phyloP scores from a whole-genome alignment of 2,113 vertebrate genomes.

The Pimephales promelas region DNA sequence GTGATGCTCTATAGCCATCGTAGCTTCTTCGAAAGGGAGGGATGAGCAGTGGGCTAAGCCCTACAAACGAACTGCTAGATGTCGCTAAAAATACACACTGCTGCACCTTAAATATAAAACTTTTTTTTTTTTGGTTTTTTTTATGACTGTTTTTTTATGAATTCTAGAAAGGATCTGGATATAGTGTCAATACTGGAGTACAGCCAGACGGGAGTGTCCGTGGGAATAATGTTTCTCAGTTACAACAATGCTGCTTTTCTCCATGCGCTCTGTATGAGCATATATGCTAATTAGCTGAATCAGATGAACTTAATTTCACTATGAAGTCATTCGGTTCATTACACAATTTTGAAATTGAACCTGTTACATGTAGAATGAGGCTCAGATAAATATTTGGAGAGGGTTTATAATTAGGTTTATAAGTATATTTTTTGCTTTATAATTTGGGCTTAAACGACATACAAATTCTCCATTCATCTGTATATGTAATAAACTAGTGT shows the following conservation, averaged over 20 bases:
- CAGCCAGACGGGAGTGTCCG: neutral
- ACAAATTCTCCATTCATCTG: neutral
- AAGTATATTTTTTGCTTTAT: too few species aligned
- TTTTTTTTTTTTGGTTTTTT: too few species aligned
- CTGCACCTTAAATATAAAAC: too few species aligned
- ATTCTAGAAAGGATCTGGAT: too few species aligned
- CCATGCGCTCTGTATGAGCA: neutral
- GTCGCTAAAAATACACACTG: too few species aligned
- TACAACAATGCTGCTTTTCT: neutral
- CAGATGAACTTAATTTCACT: neutral
- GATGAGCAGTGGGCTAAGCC: too few species aligned
- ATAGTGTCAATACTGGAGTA: neutral
- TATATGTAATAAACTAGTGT: neutral
- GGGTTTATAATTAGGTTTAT: neutral
- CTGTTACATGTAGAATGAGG: neutral
- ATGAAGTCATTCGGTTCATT: neutral
- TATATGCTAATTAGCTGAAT: neutral
- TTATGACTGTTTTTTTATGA: too few species aligned
- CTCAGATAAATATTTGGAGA: neutral
- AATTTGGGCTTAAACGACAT: neutral
- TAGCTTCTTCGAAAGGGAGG: too few species aligned
- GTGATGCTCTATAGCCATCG: too few species aligned
- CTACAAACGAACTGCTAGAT: too few species aligned
- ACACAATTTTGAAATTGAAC: neutral
- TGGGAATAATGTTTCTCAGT: slow-evolving; percentile 20